Base-by-base conservation (phyloP, 1,140 invertebrate species). In the Macrobrachium rosenbergii region DNA sequence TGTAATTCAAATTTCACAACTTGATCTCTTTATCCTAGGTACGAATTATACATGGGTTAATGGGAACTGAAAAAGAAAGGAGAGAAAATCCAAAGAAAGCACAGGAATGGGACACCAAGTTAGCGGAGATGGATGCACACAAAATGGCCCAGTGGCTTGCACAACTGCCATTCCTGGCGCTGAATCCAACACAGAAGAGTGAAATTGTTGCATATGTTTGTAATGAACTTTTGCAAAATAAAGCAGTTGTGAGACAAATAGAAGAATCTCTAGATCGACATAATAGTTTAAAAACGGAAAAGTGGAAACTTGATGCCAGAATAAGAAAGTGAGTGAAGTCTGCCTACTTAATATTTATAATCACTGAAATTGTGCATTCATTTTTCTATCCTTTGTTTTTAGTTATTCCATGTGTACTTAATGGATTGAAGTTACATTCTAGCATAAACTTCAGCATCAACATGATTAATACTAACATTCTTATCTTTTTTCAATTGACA, bases 221-320 rank as follows among this genome's bases (percentile, higher is more conserved):
- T 92, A 97, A 99, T 93, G 97, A 99, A 92, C 93, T 99, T 90
- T 93, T 98, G 73, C 96, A 97, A 92, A 98, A 98, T 91, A 97
- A 98, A 93, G 94, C 96, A 64, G 95, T 98, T 88, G 93, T 96
- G 11, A 90, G 91, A 89, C 93, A 94, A 90, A 93, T 94, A 43
- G 93, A 94, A 73, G 92, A 91, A 73, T 93, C 92, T 82, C 92
- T 94, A 64, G 93, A 94, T 85, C 90, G 90, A 64, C 92, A 93
- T 87, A 92, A 92, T 86, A 92, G 91, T 19, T 90, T 93, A 16
- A 91, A 93, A 76, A 91, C 92, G 85, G 96, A 97, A 90, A 94
- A 96, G 88, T 97, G 96, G 92, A 93, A 96, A 23, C 92, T 97
- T 72, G 97, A 98, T 91, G 96, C 87, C 28, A 37, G 87, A 21